Evolutionary conservation across 2,113 vertebrate genomes (phyloP).

Genomic region (Neolamprologus modestus): DNA sequence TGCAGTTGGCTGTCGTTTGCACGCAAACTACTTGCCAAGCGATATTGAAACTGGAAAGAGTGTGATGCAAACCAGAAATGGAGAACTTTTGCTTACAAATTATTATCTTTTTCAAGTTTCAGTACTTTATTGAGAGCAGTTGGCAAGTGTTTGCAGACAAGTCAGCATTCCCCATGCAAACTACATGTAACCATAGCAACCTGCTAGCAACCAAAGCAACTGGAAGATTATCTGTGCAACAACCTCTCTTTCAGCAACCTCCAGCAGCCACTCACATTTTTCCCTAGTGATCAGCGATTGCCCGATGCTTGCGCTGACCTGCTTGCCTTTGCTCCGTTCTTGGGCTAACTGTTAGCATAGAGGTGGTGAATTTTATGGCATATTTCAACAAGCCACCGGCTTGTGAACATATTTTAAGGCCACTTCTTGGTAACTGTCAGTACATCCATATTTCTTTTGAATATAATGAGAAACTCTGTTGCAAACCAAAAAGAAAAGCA

Average conservation of each 20-base stretch:
- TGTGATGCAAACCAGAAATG: neutral
- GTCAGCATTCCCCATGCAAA: neutral
- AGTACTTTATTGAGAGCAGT: neutral
- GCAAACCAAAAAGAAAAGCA: neutral
- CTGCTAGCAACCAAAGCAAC: neutral
- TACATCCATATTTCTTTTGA: neutral
- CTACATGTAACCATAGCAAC: neutral
- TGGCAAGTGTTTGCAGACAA: neutral
- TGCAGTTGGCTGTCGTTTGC: neutral
- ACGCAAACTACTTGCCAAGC: neutral
- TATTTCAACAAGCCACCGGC: neutral
- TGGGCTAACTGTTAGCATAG: neutral
- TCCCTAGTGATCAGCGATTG: neutral
- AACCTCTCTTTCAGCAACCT: neutral
- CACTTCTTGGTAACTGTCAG: neutral
- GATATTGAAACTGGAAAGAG: neutral
- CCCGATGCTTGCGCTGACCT: neutral
- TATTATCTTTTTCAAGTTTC: neutral
- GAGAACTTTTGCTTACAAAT: neutral
- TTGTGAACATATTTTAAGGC: neutral
- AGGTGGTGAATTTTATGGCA: neutral
- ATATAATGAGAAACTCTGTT: neutral
- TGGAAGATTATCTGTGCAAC: neutral
- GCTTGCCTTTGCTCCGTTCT: neutral
- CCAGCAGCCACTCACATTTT: neutral